Evolutionary conservation across 2,797 vertebrate genomes (phyloP).

Genomic region (Pipistrellus pygmaeus): DNA sequence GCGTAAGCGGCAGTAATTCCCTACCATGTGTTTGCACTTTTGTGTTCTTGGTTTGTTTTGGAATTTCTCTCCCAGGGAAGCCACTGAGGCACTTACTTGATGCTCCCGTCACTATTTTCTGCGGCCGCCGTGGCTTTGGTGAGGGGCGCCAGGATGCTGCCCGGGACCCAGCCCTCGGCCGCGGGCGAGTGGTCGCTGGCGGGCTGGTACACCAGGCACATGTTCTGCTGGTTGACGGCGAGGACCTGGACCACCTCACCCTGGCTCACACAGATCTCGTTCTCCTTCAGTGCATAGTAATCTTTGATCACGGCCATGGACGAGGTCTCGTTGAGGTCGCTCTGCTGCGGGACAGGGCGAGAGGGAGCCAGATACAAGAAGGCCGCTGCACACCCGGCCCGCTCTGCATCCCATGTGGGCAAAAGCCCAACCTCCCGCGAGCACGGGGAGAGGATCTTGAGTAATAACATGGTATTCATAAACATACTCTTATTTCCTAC

Average conservation of each 20-base stretch:
- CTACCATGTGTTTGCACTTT: slow-evolving; percentile 84
- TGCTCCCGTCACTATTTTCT: slow-evolving; percentile 95
- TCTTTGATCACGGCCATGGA: slow-evolving; percentile 97
- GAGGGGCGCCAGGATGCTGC: slow-evolving; percentile 93
- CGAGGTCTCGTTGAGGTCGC: slow-evolving; percentile 93
- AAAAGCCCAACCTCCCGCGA: not conserved
- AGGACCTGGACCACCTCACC: slow-evolving; percentile 97
- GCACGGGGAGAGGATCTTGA: not conserved
- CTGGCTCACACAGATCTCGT: slow-evolving; percentile 96
- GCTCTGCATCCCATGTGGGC: not conserved
- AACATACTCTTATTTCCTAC: not conserved
- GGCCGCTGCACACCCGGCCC: not conserved
- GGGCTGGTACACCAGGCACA: slow-evolving; percentile 97
- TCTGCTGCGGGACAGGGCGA: slow-evolving; percentile 84
- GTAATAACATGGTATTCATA: not conserved
- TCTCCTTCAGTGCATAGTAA: slow-evolving; percentile 98
- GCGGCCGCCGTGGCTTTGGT: slow-evolving; percentile 90
- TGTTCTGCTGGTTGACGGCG: slow-evolving; percentile 98
- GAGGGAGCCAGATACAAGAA: not conserved
- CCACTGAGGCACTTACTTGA: slow-evolving; percentile 98
- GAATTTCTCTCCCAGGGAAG: slow-evolving; percentile 85
- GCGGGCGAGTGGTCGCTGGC: slow-evolving; percentile 95
- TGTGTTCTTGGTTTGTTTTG: slow-evolving; percentile 80
- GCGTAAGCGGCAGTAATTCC: slow-evolving; percentile 86
- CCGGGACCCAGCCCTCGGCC: slow-evolving; percentile 99